Percentiles rank a stretch among this genome's conserved stretches.
Evolutionary conservation across 2,797 vertebrate species (phyloP).

Genomic region (Hypotaenidia okinawae): DNA sequence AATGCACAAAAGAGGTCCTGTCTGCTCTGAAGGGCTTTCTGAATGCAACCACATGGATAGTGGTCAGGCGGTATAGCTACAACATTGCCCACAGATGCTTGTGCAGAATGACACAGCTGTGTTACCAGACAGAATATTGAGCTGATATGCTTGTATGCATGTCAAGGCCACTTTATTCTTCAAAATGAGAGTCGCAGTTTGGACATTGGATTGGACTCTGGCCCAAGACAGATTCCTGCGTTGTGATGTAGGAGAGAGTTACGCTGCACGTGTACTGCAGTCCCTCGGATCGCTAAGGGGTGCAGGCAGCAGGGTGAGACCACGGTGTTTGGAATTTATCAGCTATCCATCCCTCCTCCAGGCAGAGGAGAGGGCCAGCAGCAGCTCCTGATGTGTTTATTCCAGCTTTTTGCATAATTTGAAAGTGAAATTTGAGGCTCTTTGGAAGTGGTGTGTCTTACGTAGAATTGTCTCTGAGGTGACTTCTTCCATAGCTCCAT

Average conservation of each 20-base stretch:
- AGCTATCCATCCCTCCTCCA: neutral
- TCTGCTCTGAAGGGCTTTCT: neutral
- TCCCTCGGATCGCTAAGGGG: neutral
- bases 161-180: neutral
- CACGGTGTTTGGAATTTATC: neutral
- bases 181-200: neutral
- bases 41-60: neutral
- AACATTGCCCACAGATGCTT: neutral
- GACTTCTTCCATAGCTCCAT: neutral
- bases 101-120: neutral
- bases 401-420: neutral
- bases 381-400: neutral
- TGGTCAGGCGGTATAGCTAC: neutral
- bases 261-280: rapidly evolving
- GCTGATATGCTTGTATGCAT: neutral
- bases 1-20: neutral
- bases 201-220: neutral
- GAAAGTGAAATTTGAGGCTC: neutral
- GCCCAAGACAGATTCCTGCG: neutral
- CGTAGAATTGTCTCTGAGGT: neutral
- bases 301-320: neutral
- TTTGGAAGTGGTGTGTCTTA: neutral
- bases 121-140: neutral
- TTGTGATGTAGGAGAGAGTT: neutral
- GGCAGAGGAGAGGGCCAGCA: neutral